phyloP scores from a whole-genome alignment of 1,140 invertebrate species.

The Sminthurinus signatus region DNA sequence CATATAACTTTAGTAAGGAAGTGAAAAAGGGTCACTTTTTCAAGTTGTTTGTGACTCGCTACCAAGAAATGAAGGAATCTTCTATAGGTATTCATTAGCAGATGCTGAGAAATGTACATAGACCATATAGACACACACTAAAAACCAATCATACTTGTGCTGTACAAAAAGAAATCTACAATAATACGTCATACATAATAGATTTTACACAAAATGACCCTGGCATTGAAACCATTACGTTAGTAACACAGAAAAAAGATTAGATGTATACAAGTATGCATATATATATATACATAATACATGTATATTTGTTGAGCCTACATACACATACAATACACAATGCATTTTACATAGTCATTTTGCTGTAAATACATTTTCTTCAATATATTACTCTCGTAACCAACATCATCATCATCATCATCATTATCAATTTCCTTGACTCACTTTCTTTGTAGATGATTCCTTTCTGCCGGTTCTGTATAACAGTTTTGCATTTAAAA shows the following conservation, averaged over 20 bases:
- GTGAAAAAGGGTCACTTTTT: background rate
- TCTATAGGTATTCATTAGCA: background rate
- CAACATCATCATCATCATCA: too few relatives aligned
- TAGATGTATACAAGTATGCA: background rate
- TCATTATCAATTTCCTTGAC: too few relatives aligned
- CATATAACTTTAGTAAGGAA: background rate
- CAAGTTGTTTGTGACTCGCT: background rate
- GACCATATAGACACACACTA: too few relatives aligned
- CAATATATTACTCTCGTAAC: background rate
- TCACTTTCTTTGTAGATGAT: too few relatives aligned
- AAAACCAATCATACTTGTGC: background rate
- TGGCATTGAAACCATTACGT: too few relatives aligned
- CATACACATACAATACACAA: background rate
- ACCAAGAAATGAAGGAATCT: background rate
- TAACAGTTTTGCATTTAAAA: too few relatives aligned
- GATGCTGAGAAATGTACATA: too few relatives aligned
- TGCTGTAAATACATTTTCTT: background rate
- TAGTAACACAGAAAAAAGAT: too few relatives aligned
- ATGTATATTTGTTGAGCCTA: background rate
- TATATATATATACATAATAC: background rate
- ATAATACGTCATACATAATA: background rate
- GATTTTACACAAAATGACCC: background rate
- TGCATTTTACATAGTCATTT: background rate
- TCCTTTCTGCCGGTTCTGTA: too few relatives aligned
- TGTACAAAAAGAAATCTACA: background rate